Conservation (phyloP, 64 coral and sea anemone genomes). For the Dendronephthya gigantea region DNA sequence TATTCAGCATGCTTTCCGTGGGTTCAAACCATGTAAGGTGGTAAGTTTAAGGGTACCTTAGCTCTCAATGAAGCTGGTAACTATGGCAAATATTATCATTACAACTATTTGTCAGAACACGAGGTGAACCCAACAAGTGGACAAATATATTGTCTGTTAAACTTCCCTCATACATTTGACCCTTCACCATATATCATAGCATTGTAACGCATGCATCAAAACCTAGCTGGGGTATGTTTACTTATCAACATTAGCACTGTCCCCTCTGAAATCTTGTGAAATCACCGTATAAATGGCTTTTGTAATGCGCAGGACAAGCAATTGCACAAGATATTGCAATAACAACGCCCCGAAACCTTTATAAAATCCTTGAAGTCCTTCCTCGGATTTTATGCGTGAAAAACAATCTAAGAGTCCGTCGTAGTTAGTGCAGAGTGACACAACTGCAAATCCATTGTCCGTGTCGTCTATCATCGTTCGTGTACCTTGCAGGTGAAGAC, state of each 20-base stretch:
- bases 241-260: neutral
- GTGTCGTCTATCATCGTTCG: conserved; percentile 90
- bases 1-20: too few relatives aligned
- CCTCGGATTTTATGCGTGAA: conserved; percentile 59
- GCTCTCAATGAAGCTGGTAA: too few relatives aligned
- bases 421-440: conserved; percentile 81
- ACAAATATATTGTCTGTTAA: too few relatives aligned
- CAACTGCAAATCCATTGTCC: conserved; percentile 69
- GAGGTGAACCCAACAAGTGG: too few relatives aligned
- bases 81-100: too few relatives aligned
- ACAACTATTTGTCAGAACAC: too few relatives aligned
- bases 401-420: conserved; percentile 85
- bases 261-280: conserved; percentile 67
- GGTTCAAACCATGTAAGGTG: too few relatives aligned
- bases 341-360: conserved; percentile 86
- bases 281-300: conserved; percentile 73
- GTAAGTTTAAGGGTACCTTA: too few relatives aligned
- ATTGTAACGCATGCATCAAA: neutral
- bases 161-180: too few relatives aligned
- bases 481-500: conserved; percentile 89
- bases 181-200: too few relatives aligned
- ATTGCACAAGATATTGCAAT: conserved; percentile 62
- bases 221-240: neutral
- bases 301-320: conserved; percentile 61
- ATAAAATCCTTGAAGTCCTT: conserved; percentile 82